Conservation (phyloP, 2,888 invertebrate genomes). For the Rhingia campestris region DNA sequence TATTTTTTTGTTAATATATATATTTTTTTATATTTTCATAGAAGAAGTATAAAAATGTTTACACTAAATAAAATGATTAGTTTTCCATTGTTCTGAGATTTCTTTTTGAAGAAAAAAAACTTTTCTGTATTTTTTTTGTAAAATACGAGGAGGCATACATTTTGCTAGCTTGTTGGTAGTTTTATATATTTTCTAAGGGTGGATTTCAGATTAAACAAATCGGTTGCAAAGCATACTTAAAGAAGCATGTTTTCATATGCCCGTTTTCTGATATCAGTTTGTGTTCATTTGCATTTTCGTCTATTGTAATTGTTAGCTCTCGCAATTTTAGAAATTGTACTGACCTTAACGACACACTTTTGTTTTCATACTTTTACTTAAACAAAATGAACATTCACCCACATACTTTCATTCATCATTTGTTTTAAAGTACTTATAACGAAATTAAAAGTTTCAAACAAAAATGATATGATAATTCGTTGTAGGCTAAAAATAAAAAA, state of each 20-base stretch:
- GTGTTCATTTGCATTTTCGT: too few species aligned
- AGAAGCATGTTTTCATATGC: background rate
- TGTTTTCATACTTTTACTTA: background rate
- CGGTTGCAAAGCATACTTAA: background rate
- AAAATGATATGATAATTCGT: conserved; percentile 72
- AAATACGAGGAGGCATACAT: background rate
- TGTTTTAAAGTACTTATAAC: background rate
- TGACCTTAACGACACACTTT: too few species aligned
- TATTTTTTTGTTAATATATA: conserved; percentile 21
- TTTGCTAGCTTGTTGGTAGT: background rate
- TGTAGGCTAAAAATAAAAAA: conserved; percentile 52
- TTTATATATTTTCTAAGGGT: background rate
- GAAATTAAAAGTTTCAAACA: conserved; percentile 19
- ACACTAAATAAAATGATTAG: conserved; percentile 75
- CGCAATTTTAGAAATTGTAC: too few species aligned
- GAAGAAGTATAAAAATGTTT: conserved; percentile 73
- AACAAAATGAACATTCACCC: background rate
- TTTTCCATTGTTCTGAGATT: conserved; percentile 54
- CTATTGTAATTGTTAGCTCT: too few species aligned
- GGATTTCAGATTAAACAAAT: background rate
- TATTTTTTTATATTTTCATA: conserved; percentile 53
- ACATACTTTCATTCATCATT: background rate
- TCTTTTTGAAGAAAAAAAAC: conserved; percentile 38
- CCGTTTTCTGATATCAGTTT: too few species aligned
- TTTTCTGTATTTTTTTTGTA: conserved; percentile 13